These are phyloP conservation scores for Pseudorhiza aurosa DNA, from an alignment of 30 jellyfish, hydroid and myxozoan genomes.

Conservation along the genomic window DNA sequence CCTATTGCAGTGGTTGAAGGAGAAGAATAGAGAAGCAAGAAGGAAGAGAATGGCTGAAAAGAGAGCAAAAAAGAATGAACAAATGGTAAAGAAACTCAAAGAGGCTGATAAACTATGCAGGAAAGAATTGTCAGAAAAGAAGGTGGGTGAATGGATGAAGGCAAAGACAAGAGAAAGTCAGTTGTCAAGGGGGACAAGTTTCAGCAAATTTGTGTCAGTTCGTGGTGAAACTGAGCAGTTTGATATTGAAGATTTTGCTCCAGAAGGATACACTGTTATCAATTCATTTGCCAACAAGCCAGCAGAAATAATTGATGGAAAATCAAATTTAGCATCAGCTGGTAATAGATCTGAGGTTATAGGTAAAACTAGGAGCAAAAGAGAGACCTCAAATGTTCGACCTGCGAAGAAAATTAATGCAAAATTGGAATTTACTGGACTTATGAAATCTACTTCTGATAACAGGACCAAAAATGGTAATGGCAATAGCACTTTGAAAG, in stretches of 20 bases:
- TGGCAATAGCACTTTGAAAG: too few relatives aligned
- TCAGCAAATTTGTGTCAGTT: too few relatives aligned
- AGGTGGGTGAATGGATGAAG: constrained; percentile 52
- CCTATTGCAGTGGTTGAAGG: constrained; percentile 41
- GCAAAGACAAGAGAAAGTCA: constrained; percentile 6
- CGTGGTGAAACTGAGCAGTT: background rate
- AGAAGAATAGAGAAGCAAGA: constrained; percentile 22
- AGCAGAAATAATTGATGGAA: background rate
- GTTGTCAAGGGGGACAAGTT: background rate
- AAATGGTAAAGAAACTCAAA: constrained; percentile 1
- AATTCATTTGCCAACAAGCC: constrained; percentile 8
- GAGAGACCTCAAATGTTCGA: background rate
- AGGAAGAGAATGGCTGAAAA: constrained; percentile 12
- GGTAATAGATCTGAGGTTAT: too few relatives aligned
- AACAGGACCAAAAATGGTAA: too few relatives aligned
- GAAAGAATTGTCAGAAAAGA: constrained; percentile 13
- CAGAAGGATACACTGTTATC: constrained; percentile 37
- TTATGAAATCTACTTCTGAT: background rate
- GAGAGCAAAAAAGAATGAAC: constrained; percentile 21
- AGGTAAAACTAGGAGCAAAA: background rate
- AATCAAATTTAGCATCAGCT: background rate
- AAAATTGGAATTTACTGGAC: background rate
- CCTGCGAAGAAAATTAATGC: background rate
- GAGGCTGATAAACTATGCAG: constrained; percentile 26
- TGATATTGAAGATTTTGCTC: background rate